Evolutionary conservation across 1,140 invertebrate genomes (phyloP).

Genomic region (Drosophila pseudoobscura): DNA sequence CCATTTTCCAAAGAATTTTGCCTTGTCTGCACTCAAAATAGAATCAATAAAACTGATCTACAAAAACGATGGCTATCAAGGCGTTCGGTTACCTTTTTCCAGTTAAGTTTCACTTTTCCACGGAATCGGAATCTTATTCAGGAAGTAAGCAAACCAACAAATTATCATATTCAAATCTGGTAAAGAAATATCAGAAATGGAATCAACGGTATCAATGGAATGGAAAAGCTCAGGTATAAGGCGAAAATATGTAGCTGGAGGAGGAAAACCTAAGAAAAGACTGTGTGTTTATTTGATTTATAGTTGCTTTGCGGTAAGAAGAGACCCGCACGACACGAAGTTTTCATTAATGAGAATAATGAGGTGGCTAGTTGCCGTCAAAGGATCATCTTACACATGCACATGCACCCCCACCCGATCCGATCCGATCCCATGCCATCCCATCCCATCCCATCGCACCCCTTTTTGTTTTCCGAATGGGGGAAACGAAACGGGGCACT

Average conservation of each 20-base stretch:
- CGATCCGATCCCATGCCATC: too few relatives aligned
- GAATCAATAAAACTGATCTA: constrained; percentile 52
- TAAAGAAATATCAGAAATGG: too few relatives aligned
- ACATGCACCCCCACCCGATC: not conserved
- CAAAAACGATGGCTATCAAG: constrained; percentile 55
- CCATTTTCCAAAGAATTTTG: constrained; percentile 29
- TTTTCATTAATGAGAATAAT: constrained; percentile 71
- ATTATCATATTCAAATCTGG: constrained; percentile 45
- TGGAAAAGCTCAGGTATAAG: constrained; percentile 17
- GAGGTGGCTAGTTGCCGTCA: constrained; percentile 27
- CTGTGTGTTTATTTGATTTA: constrained; percentile 55
- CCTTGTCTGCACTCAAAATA: not conserved
- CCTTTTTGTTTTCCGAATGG: constrained; percentile 15
- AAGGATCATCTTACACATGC: constrained; percentile 27
- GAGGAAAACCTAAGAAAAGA: constrained; percentile 29
- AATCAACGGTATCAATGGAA: too few relatives aligned
- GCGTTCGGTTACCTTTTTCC: constrained; percentile 37
- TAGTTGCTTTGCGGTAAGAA: constrained; percentile 25
- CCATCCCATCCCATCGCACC: not conserved
- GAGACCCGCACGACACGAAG: constrained; percentile 19
- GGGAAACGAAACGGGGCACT: constrained; percentile 7
- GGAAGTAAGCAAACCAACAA: constrained; percentile 26
- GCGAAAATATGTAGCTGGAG: constrained; percentile 47
- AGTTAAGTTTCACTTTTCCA: constrained; percentile 24
- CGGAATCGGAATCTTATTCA: constrained; percentile 25